These are phyloP conservation scores for Acheta domesticus DNA, from an alignment of 2,888 invertebrate genomes.

Conservation along the genomic window DNA sequence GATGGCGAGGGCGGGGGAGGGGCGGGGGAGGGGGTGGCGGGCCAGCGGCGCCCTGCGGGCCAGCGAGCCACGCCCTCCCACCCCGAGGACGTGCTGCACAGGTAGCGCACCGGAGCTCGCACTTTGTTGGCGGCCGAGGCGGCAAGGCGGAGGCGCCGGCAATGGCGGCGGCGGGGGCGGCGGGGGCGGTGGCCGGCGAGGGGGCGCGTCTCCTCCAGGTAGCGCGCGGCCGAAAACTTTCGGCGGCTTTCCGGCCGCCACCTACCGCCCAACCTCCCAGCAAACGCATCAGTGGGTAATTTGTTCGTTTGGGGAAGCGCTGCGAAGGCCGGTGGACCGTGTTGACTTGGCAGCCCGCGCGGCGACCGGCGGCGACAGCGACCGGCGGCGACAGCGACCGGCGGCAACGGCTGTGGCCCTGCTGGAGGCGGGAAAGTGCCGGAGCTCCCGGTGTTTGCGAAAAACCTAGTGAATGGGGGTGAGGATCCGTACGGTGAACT, in stretches of 20 bases:
- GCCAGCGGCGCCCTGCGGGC: no score
- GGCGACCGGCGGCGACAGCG: no score
- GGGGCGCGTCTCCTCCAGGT: background rate
- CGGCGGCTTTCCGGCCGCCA: background rate
- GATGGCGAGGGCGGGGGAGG: no score
- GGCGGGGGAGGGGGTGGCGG: no score
- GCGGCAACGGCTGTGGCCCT: no score
- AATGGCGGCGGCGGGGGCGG: background rate
- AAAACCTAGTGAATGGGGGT: no score
- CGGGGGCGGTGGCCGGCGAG: background rate
- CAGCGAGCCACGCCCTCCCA: background rate
- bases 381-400: no score
- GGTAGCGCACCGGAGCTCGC: background rate
- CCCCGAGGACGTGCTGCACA: background rate
- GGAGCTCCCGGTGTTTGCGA: no score
- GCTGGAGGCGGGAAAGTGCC: no score
- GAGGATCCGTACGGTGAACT: no score
- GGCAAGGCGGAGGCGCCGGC: background rate
- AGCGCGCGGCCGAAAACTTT: background rate
- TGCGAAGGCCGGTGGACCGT: background rate
- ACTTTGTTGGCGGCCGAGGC: background rate
- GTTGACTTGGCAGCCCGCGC: no score
- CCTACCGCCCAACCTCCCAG: background rate
- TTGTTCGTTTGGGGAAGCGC: background rate
- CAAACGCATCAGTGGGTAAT: slow-evolving; percentile 18